Percentiles rank a stretch among this genome's conserved stretches.
phyloP scores from a whole-genome alignment of 2,888 invertebrate species.

The Thera britannica region DNA sequence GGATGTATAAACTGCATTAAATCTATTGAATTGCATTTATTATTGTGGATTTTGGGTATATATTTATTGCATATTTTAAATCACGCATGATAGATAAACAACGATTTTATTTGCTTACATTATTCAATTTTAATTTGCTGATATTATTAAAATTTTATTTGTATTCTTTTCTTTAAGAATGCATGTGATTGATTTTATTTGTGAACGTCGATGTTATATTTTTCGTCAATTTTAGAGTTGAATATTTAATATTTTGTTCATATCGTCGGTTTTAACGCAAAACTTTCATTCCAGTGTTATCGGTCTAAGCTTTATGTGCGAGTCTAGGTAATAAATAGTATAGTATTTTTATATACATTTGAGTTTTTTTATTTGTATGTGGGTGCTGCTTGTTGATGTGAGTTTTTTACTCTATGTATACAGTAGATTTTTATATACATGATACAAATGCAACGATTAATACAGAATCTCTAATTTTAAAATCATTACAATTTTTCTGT shows the following conservation, averaged over 20 bases:
- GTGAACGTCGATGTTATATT: slow-evolving; percentile 50
- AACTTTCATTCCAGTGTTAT: slow-evolving; percentile 81
- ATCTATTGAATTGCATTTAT: slow-evolving; percentile 68
- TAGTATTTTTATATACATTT: slow-evolving; percentile 74
- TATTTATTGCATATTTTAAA: slow-evolving; percentile 50
- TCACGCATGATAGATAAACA: slow-evolving; percentile 66
- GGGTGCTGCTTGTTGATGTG: slow-evolving; percentile 72
- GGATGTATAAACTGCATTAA: slow-evolving; percentile 42
- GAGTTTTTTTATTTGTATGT: slow-evolving; percentile 52
- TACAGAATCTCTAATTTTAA: slow-evolving; percentile 67
- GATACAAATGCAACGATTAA: slow-evolving; percentile 36
- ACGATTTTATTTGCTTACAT: slow-evolving; percentile 74
- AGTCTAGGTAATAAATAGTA: slow-evolving; percentile 69
- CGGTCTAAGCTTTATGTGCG: slow-evolving; percentile 77
- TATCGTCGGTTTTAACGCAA: slow-evolving; percentile 62
- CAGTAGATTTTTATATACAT: slow-evolving; percentile 49
- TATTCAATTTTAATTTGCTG: slow-evolving; percentile 69
- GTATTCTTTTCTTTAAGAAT: slow-evolving; percentile 57
- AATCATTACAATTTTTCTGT: slow-evolving; percentile 53
- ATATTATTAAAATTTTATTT: slow-evolving; percentile 56
- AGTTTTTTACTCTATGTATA: slow-evolving; percentile 59
- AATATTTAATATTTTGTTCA: slow-evolving; percentile 52
- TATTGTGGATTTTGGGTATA: slow-evolving; percentile 60
- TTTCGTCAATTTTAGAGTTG: slow-evolving; percentile 33
- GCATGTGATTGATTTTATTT: slow-evolving; percentile 57